Evolutionary conservation across 2,113 vertebrate genomes (phyloP).

Genomic region (Leptobrachium leishanense): DNA sequence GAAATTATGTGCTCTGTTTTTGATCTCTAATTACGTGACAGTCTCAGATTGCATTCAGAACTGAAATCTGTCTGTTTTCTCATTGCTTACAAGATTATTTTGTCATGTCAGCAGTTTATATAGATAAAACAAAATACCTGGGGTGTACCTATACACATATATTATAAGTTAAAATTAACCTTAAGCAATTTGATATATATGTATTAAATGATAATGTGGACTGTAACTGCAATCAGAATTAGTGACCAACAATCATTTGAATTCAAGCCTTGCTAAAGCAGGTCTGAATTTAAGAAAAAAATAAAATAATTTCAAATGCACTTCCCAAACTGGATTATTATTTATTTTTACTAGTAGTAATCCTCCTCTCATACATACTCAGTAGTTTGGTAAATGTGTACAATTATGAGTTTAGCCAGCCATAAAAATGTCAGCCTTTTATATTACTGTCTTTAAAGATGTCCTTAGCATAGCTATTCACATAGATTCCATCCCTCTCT

Average conservation of each 20-base stretch:
- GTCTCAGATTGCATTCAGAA: too few species aligned
- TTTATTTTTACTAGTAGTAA: slow-evolving; percentile 12
- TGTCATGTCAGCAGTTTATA: too few species aligned
- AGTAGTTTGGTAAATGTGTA: background rate
- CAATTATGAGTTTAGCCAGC: slow-evolving; percentile 7
- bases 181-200: too few species aligned
- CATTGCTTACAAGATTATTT: too few species aligned
- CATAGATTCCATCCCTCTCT: background rate
- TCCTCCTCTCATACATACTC: background rate
- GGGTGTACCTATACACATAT: too few species aligned
- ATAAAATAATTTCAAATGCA: background rate
- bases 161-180: too few species aligned
- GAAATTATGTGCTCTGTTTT: too few species aligned
- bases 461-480: background rate
- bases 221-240: background rate
- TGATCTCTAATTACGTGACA: too few species aligned
- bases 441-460: background rate
- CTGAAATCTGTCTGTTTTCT: too few species aligned
- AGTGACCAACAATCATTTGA: slow-evolving; percentile 30
- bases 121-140: too few species aligned
- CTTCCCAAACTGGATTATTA: background rate
- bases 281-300: slow-evolving; percentile 19
- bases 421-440: slow-evolving; percentile 28
- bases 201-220: background rate
- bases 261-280: slow-evolving; percentile 29